Evolutionary conservation across 2,888 invertebrate species (phyloP), one percentile per base, ranked within the genome.

Genomic region (Cheilosia scutellata): DNA sequence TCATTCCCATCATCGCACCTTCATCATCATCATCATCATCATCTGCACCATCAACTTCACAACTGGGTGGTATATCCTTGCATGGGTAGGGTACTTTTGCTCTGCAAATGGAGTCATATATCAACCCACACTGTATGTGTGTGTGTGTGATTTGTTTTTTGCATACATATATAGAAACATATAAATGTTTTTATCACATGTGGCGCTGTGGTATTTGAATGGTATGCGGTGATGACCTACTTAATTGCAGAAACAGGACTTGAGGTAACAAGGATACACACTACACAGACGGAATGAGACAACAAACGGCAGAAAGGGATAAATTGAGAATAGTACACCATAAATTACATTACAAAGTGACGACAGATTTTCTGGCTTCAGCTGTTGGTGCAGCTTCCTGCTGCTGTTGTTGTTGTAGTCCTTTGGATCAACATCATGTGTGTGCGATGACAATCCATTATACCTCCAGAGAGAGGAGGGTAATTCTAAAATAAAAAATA

Each of bases 291-390:
- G 20, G 29, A 29, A 33, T 51, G 33, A 57, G 37, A 57, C 55
- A 60, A 20, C 47, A 47, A 16, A 27, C 40, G 49, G 13, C 11
- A 57, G 55, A 57, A 51, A 53, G 40, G 60, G 13, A 74, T 75
- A 75, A 71, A 80, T 80, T 75, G 53, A 60, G 75, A 58, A 71
- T 80, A 60, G 84, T 80, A 71, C 42, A 40, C 71, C 71, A 84
- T 84, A 76, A 84, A 84, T 84, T 84, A 80, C 75, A 75, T 80
- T 80, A 66, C 79, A 76, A 80, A 80, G 80, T 75, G 80, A 80
- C 53, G 80, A 84, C 84, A 84, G 80, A 84, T 80, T 80, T 75
- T 71, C 80, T 84, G 74, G 70, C 80, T 75, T 71, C 47, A 55
- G 57, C 71, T 77, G 70, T 7, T 82, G 53, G 49, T 49, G 27